phyloP scores from a whole-genome alignment of 2,113 vertebrate species.

The Rhizomys pruinosus region DNA sequence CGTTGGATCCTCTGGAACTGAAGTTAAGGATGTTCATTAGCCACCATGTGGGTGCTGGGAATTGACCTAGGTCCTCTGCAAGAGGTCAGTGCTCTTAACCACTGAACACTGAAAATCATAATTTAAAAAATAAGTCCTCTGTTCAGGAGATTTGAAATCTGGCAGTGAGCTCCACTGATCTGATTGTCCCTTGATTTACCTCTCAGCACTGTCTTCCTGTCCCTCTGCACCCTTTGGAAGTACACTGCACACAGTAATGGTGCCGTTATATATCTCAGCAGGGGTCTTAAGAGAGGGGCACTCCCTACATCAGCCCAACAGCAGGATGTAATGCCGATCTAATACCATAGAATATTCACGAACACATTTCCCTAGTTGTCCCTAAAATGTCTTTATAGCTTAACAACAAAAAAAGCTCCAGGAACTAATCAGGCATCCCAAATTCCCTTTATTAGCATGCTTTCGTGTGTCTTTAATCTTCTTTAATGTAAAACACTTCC shows the following conservation, averaged over 20 bases:
- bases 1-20: too few species aligned
- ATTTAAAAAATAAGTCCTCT: neutral
- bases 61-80: too few species aligned
- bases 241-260: accelerated
- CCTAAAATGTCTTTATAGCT: neutral
- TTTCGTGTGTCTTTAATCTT: neutral
- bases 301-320: neutral
- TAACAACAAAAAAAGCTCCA: neutral
- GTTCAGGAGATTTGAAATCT: neutral
- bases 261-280: neutral
- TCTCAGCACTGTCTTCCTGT: accelerated
- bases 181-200: neutral
- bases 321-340: neutral
- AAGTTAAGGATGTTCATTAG: too few species aligned
- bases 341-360: neutral
- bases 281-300: neutral
- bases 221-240: neutral
- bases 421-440: neutral
- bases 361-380: neutral
- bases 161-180: accelerated
- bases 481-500: neutral
- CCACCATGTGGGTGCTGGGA: too few species aligned
- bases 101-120: too few species aligned
- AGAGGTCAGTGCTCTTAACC: too few species aligned
- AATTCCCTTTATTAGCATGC: neutral